A percentile compares a stretch with the other conserved stretches of the same genome.
These are phyloP conservation scores for Sphaerophoria taeniata DNA, from an alignment of 2,888 invertebrate species.

Conservation along the genomic window DNA sequence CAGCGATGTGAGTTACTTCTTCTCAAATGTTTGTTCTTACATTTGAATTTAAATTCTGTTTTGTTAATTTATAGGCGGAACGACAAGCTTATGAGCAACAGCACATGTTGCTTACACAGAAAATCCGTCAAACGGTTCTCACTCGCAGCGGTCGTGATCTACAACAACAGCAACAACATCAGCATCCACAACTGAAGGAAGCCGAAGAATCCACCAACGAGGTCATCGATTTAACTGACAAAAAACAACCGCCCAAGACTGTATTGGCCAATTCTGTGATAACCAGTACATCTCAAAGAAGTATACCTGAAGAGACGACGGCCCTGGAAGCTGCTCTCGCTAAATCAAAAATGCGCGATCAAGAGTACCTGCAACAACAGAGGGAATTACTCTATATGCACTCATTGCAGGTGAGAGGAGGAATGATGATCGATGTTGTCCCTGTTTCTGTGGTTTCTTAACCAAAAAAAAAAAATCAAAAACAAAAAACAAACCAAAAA, in stretches of 20 bases:
- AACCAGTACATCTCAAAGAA: constrained; percentile 81
- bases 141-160: constrained; percentile 88
- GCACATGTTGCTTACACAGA: constrained; percentile 89
- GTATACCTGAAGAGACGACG: constrained; percentile 83
- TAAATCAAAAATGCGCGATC: constrained; percentile 81
- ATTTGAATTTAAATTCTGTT: not conserved
- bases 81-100: constrained; percentile 85
- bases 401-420: constrained; percentile 82
- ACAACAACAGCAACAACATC: constrained; percentile 78
- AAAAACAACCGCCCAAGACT: constrained; percentile 84
- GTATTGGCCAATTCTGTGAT: constrained; percentile 84
- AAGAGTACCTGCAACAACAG: constrained; percentile 86
- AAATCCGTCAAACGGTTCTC: constrained; percentile 93
- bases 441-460: constrained; percentile 54
- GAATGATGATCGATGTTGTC: constrained; percentile 61
- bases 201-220: constrained; percentile 84
- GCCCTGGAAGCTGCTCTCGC: constrained; percentile 55
- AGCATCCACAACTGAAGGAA: constrained; percentile 84
- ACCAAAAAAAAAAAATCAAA: constrained; percentile 41
- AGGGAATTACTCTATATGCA: constrained; percentile 86
- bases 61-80: constrained; percentile 80
- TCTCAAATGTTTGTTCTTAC: not conserved
- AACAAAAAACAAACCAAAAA: constrained; percentile 30
- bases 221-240: constrained; percentile 91
- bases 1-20: constrained; percentile 80